Evolutionary conservation across 2,797 vertebrate species (phyloP).

Genomic region (Gallirallus australis): DNA sequence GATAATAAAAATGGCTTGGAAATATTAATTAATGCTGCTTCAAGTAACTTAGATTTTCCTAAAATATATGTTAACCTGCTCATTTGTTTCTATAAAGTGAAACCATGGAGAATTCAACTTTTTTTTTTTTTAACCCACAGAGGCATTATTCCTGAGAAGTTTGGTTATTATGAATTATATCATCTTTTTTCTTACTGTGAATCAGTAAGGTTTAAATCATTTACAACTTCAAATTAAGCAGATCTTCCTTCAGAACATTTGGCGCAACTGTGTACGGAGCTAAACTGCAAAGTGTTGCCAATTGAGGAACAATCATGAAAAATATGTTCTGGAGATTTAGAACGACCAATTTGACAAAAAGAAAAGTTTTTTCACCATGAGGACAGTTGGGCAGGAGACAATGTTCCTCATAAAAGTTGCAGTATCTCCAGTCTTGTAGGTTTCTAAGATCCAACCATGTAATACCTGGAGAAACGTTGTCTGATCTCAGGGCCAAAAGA

Average conservation of each 20-base stretch:
- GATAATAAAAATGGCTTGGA: neutral
- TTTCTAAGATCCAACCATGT: neutral
- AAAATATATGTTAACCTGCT: neutral
- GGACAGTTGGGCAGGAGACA: neutral
- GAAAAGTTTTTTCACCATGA: neutral
- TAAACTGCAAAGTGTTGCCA: neutral
- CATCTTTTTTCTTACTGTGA: neutral
- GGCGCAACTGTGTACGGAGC: neutral
- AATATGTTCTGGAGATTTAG: neutral
- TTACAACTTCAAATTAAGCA: neutral
- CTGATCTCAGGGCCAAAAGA: neutral
- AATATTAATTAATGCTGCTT: neutral
- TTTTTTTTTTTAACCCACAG: neutral
- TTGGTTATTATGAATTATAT: neutral
- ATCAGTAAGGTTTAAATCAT: neutral
- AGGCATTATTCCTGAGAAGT: neutral
- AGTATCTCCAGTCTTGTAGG: neutral
- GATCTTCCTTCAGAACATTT: neutral
- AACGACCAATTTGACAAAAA: neutral
- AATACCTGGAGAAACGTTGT: neutral
- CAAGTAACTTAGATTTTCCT: neutral
- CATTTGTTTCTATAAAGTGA: neutral
- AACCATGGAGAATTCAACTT: neutral
- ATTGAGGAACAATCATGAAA: neutral
- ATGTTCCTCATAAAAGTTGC: neutral